Conservation (phyloP, 2,113 vertebrate genomes). For the Casuarius casuarius region DNA sequence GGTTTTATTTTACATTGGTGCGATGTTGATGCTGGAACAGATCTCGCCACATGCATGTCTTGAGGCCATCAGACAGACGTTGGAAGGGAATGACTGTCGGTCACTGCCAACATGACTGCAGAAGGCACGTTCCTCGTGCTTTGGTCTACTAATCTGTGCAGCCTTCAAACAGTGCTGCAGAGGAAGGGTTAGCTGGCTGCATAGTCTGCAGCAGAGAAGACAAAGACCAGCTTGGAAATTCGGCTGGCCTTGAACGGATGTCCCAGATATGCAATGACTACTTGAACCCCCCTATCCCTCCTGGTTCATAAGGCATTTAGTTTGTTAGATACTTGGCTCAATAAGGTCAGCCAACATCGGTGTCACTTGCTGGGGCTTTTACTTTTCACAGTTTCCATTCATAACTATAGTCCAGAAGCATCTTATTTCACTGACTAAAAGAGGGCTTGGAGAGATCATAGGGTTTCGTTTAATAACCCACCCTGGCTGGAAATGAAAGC, state of each 20-base stretch:
- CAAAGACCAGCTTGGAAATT: neutral
- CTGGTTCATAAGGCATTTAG: neutral
- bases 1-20: neutral
- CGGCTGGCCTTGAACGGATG: neutral
- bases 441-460: neutral
- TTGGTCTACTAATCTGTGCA: neutral
- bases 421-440: slow-evolving; percentile 1
- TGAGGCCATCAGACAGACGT: neutral
- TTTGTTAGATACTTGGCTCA: neutral
- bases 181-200: fast-evolving
- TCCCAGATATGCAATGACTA: neutral
- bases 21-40: neutral
- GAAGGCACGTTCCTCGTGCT: neutral
- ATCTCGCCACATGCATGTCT: neutral
- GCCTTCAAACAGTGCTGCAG: fast-evolving
- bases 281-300: fast-evolving
- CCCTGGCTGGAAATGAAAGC: slow-evolving; percentile 44
- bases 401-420: neutral
- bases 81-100: neutral
- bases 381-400: neutral
- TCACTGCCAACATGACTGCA: fast-evolving
- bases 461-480: slow-evolving; percentile 21
- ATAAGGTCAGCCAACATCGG: neutral
- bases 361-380: neutral
- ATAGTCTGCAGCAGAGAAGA: neutral